Percentiles rank a stretch among this genome's conserved stretches.
These are phyloP conservation scores for Myotis myotis DNA, from an alignment of 2,797 vertebrate genomes.

Conservation along the genomic window DNA sequence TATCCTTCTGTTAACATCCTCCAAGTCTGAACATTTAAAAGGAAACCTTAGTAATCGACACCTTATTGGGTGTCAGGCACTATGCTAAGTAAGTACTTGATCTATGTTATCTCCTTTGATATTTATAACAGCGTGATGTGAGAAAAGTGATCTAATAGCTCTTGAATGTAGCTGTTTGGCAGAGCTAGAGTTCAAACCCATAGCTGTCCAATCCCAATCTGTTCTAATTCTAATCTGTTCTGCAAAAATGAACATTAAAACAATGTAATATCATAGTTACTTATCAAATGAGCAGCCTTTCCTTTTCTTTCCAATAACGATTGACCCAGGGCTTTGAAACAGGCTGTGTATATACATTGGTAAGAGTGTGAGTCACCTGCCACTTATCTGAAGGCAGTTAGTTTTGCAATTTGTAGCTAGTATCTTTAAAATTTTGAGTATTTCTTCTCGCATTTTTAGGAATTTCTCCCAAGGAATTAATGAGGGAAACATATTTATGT, in stretches of 20 bases:
- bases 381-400: background rate
- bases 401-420: background rate
- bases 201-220: background rate
- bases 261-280: background rate
- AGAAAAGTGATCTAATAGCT: background rate
- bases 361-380: background rate
- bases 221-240: background rate
- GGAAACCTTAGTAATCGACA: background rate
- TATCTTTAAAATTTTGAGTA: conserved; percentile 13
- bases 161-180: background rate
- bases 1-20: background rate
- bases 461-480: conserved; percentile 36
- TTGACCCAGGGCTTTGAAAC: background rate
- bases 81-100: background rate
- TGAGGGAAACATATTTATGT: conserved; percentile 32
- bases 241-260: conserved; percentile 13
- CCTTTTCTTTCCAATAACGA: background rate
- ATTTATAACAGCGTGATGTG: background rate
- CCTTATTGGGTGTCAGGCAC: background rate
- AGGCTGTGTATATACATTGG: background rate
- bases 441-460: conserved; percentile 24
- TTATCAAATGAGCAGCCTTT: background rate
- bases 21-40: background rate
- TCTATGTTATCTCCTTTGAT: background rate
- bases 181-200: background rate